phyloP scores from a whole-genome alignment of 2,797 vertebrate genomes.

The Dendrocincla tyrannina region DNA sequence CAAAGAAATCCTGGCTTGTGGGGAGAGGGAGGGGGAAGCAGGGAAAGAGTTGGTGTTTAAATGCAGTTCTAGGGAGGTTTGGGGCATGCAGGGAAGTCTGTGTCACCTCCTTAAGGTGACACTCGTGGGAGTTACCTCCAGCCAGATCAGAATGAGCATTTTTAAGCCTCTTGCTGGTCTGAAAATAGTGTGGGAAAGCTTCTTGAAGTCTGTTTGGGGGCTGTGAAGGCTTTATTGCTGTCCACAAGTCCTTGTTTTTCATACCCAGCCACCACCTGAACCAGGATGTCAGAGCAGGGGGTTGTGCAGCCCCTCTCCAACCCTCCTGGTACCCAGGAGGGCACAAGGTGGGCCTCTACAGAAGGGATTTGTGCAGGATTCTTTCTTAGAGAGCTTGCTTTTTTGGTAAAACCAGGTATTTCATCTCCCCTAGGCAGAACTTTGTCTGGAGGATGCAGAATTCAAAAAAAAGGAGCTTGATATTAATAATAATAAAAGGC shows the following conservation, averaged over 20 bases:
- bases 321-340: background rate
- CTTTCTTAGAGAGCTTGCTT: background rate
- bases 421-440: background rate
- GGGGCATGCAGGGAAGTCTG: fast-evolving
- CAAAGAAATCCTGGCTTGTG: background rate
- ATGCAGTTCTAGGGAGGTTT: background rate
- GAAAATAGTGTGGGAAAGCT: background rate
- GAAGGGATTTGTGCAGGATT: background rate
- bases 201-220: background rate
- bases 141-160: background rate
- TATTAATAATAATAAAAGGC: background rate
- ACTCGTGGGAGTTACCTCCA: background rate
- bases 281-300: background rate
- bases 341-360: too few species aligned
- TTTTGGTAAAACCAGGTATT: background rate
- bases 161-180: conserved; percentile 6
- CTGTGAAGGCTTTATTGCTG: background rate
- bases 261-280: background rate
- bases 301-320: background rate
- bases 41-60: background rate
- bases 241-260: background rate
- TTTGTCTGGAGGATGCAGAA: background rate
- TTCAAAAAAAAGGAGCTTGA: background rate
- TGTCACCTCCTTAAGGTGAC: background rate
- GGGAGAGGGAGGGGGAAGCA: background rate